These are phyloP conservation scores for Leptosomus discolor DNA, from an alignment of 2,113 vertebrate species.

Conservation along the genomic window DNA sequence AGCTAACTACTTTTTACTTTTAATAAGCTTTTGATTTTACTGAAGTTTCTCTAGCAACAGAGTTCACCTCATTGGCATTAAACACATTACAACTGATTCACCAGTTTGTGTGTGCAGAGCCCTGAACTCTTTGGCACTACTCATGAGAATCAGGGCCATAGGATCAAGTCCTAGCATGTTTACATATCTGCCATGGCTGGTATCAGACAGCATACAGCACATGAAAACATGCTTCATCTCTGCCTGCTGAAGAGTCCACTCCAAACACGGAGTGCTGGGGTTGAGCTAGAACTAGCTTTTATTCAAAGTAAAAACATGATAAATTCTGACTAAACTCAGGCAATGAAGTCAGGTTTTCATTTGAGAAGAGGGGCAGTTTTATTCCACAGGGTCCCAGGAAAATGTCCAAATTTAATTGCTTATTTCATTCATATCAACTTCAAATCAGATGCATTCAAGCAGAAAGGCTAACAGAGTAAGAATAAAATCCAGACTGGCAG, in stretches of 20 bases:
- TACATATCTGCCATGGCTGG: neutral
- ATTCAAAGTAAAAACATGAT: neutral
- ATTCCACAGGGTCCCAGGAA: neutral
- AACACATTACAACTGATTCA: neutral
- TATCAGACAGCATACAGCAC: neutral
- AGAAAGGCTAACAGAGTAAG: neutral
- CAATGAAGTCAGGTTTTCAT: neutral
- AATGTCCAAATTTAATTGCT: neutral
- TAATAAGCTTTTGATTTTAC: constrained; percentile 14
- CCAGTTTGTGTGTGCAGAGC: neutral
- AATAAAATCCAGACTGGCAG: neutral
- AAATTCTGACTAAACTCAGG: neutral
- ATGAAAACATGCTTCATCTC: neutral
- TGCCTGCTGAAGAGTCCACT: neutral
- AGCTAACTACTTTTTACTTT: neutral
- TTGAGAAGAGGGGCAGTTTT: neutral
- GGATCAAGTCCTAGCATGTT: neutral
- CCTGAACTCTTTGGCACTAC: neutral
- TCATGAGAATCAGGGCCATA: neutral
- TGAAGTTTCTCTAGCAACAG: neutral
- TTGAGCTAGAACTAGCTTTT: neutral
- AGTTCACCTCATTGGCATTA: neutral
- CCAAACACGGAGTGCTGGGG: neutral
- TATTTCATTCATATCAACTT: neutral
- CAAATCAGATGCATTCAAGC: neutral